These are phyloP conservation scores for Mellivora capensis DNA, from an alignment of 2,113 vertebrate genomes.

Conservation along the genomic window DNA sequence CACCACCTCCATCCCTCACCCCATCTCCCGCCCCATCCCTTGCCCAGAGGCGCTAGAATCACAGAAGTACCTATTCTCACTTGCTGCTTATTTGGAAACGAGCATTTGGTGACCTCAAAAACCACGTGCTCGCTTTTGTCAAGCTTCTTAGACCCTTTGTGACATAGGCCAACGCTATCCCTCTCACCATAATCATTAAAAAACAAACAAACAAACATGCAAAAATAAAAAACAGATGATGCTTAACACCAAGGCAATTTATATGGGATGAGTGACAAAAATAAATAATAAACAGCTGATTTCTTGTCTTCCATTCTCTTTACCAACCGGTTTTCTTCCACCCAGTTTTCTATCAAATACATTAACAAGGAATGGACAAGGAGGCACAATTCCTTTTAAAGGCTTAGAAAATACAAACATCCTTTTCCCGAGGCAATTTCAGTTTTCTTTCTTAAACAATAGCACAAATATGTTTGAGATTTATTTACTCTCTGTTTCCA, in stretches of 20 bases:
- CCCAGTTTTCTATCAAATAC: not conserved
- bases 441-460: not conserved
- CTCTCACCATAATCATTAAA: not conserved
- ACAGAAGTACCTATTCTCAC: not conserved
- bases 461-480: not conserved
- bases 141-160: not conserved
- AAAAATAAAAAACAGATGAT: not conserved
- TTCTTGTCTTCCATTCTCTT: not conserved
- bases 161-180: not conserved
- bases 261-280: not conserved
- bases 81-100: not conserved
- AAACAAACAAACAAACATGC: not conserved
- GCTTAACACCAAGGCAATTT: not conserved
- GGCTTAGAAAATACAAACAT: not conserved
- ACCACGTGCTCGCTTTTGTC: not conserved
- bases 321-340: not conserved
- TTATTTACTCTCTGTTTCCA: not conserved
- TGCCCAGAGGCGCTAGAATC: too few relatives aligned
- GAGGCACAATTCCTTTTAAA: not conserved
- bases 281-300: not conserved
- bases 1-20: fast-evolving
- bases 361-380: not conserved
- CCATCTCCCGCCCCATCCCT: too few relatives aligned
- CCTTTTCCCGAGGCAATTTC: not conserved
- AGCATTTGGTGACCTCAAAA: not conserved